Conservation (phyloP, 64 coral and sea anemone species). For the Porites australiensis region DNA sequence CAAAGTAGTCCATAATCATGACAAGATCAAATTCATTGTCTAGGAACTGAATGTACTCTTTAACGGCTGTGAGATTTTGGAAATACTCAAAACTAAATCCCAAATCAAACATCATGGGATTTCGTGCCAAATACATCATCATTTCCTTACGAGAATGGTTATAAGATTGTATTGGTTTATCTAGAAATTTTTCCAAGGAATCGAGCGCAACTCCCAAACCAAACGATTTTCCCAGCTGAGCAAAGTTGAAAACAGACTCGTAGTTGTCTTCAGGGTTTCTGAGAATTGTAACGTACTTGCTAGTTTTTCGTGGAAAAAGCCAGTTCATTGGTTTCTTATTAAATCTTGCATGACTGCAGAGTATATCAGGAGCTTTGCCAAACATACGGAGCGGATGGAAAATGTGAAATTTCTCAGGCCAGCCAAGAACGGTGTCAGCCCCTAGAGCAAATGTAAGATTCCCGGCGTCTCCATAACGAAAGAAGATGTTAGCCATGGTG, state of each 20-base stretch:
- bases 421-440: background rate
- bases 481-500: constrained; percentile 31
- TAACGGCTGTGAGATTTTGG: constrained; percentile 27
- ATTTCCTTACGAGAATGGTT: background rate
- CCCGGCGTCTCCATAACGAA: background rate
- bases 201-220: background rate
- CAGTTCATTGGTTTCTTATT: constrained; percentile 60
- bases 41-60: constrained; percentile 47
- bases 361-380: constrained; percentile 49
- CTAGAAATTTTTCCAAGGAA: constrained; percentile 20
- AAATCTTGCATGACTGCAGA: constrained; percentile 88
- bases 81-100: background rate
- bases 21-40: constrained; percentile 79
- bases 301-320: constrained; percentile 37
- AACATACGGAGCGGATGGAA: background rate
- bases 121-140: background rate
- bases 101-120: constrained; percentile 44
- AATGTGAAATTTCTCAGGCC: constrained; percentile 15
- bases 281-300: constrained; percentile 72
- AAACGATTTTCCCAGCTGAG: constrained; percentile 48
- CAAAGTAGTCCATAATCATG: constrained; percentile 87
- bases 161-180: too few relatives aligned
- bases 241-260: constrained; percentile 71
- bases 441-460: constrained; percentile 16
- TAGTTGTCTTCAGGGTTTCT: constrained; percentile 69